Base-by-base conservation (phyloP, 2,888 invertebrate species). In the Bellardia pandia region DNA sequence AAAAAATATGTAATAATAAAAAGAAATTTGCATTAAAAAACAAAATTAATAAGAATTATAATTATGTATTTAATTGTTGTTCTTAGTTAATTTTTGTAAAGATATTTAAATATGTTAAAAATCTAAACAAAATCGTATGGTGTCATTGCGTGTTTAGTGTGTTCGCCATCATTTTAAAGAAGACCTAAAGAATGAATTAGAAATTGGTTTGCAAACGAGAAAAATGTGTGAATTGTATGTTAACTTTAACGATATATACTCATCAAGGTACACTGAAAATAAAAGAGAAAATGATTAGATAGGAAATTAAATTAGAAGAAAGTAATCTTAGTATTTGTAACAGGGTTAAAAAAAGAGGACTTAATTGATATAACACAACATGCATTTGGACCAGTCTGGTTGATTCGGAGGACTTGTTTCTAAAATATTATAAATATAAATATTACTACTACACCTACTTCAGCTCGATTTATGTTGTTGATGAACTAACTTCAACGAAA, bases 101-200 rank as follows among this genome's bases (percentile, higher is more conserved):
- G n/a, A n/a, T 51, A 11, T 45, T 45, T 45, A 45, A 45, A 45
- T 45, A 45, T 45, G 13, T 45, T 45, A 9, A 2, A n/a, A 51
- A 51, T 51, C 51, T n/a, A 51, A 51, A 51, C n/a, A n/a, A 51
- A 51, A n/a, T 51, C n/a, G 7, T 51, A 51, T n/a, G 51, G 51
- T 51, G 51, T 51, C 51, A 51, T 51, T 51, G 51, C n/a, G n/a
- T 51, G 0, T 51, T n/a, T n/a, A 14, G 51, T 51, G n/a, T n/a
- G 5, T n/a, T n/a, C n/a, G n/a, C n/a, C n/a, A n/a, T n/a, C n/a
- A n/a, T n/a, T n/a, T n/a, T n/a, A n/a, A n/a, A n/a, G n/a, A n/a
- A n/a, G 11, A 45, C 11, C 13, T 9, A 45, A 51, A 51, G 51
- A 51, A 51, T 51, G 14, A 4, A 14, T n/a, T n/a, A n/a, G 14